Conservation (phyloP, 2,888 invertebrate genomes). For the Automeris io region DNA sequence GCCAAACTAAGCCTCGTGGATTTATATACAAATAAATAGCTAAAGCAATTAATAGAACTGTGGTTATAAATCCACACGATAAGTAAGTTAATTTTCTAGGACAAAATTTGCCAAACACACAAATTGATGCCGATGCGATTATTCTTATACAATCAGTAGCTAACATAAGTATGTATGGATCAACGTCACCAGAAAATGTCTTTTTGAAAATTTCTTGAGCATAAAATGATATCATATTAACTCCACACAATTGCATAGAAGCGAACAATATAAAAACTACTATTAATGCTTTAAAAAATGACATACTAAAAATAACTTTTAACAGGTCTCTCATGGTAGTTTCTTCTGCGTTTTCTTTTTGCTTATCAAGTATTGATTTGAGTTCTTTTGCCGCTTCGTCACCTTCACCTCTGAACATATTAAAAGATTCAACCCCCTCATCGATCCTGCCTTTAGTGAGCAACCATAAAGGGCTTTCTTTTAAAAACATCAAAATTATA, state of each 20-base stretch:
- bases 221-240: slow-evolving; percentile 40
- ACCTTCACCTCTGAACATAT: slow-evolving; percentile 34
- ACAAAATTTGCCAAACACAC: slow-evolving; percentile 27
- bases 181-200: slow-evolving; percentile 33
- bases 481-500: slow-evolving; percentile 26
- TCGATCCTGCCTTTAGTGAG: slow-evolving; percentile 34
- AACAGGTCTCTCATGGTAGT: slow-evolving; percentile 21
- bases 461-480: slow-evolving; percentile 50
- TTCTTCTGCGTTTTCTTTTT: slow-evolving; percentile 18
- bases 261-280: slow-evolving; percentile 26
- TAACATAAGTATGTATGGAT: slow-evolving; percentile 37
- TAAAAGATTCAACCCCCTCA: slow-evolving; percentile 32
- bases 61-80: slow-evolving; percentile 22
- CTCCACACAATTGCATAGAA: slow-evolving; percentile 35
- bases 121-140: slow-evolving; percentile 18
- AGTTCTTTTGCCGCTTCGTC: slow-evolving; percentile 34
- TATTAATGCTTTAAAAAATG: slow-evolving; percentile 28
- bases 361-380: slow-evolving; percentile 26
- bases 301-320: slow-evolving; percentile 25
- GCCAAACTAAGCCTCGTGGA: no score
- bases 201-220: slow-evolving; percentile 33
- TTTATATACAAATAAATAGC: no score
- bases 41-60: no score
- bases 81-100: slow-evolving; percentile 32
- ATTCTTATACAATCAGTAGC: slow-evolving; percentile 34